Percentiles rank a stretch among this genome's conserved stretches.
These are phyloP conservation scores for Pelochelys cantorii DNA, from an alignment of 2,797 vertebrate genomes.

Conservation along the genomic window DNA sequence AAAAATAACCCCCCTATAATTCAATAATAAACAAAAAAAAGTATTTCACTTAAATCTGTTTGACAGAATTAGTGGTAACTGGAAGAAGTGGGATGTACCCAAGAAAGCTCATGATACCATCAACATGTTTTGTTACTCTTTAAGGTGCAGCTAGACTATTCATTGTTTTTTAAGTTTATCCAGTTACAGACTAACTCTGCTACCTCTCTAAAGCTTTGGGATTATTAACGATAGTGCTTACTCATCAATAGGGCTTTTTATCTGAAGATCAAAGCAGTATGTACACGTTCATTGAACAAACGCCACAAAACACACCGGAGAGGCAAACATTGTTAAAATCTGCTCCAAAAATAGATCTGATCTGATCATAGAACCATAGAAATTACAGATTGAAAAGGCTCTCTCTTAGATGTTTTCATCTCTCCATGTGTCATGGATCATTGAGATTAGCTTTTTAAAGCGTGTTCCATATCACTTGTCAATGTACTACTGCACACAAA, in stretches of 20 bases:
- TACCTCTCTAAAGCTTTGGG: too few relatives aligned
- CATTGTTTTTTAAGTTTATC: too few relatives aligned
- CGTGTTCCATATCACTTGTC: conserved; percentile 9
- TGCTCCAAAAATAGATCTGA: not conserved
- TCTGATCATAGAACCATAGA: not conserved
- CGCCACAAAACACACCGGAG: rapidly evolving
- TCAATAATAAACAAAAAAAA: not conserved
- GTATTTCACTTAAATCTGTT: rapidly evolving
- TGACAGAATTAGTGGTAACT: not conserved
- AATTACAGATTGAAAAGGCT: not conserved
- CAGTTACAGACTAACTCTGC: too few relatives aligned
- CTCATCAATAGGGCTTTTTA: not conserved
- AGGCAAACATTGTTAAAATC: not conserved
- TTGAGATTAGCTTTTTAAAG: not conserved
- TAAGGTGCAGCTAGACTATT: too few relatives aligned
- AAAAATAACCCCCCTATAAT: not conserved
- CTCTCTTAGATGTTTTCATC: not conserved
- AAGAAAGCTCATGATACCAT: too few relatives aligned
- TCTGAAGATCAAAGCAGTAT: not conserved
- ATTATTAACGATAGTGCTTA: not conserved
- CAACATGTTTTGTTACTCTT: too few relatives aligned
- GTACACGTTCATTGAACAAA: not conserved
- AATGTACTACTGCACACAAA: conserved; percentile 13
- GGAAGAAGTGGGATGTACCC: too few relatives aligned
- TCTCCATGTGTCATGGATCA: not conserved